phyloP scores from a whole-genome alignment of 2,113 vertebrate genomes.

The Isurus oxyrinchus region DNA sequence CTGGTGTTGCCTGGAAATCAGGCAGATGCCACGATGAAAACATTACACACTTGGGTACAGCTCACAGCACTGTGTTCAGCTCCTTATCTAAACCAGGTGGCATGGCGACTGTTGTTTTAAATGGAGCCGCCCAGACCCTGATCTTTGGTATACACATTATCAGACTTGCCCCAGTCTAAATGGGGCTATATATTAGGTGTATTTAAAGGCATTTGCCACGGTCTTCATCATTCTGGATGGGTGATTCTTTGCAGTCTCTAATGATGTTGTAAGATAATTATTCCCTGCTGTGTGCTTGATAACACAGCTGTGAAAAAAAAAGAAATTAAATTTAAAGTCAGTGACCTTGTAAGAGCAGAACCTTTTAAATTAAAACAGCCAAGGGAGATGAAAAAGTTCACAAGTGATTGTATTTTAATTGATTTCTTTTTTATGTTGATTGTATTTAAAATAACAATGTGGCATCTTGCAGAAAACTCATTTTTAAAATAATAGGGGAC shows the following conservation, averaged over 20 bases:
- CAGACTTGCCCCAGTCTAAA: constrained; percentile 22
- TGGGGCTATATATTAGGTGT: constrained; percentile 37
- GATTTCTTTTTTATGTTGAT: constrained; percentile 38
- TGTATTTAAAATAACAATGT: constrained; percentile 36
- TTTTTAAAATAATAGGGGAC: constrained; percentile 36
- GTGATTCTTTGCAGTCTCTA: constrained; percentile 38
- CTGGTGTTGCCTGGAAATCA: not conserved
- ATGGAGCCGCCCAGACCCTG: not conserved
- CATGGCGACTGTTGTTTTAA: not conserved
- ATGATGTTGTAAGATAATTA: constrained; percentile 38
- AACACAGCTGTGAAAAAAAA: constrained; percentile 36
- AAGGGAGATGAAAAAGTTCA: constrained; percentile 37
- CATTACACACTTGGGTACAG: not conserved
- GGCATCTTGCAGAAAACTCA: constrained; percentile 25
- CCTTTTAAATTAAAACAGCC: constrained; percentile 38
- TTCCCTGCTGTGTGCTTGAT: constrained; percentile 36
- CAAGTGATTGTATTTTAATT: constrained; percentile 35
- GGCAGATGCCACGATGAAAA: not conserved
- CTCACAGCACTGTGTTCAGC: not conserved
- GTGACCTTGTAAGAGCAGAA: constrained; percentile 37
- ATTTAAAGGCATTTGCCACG: constrained; percentile 31
- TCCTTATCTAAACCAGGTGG: not conserved
- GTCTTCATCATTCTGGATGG: constrained; percentile 37
- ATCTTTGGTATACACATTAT: constrained; percentile 11
- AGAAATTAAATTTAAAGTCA: constrained; percentile 38